These are phyloP conservation scores for Melopsittacus undulatus DNA, from an alignment of 2,797 vertebrate genomes.

Conservation along the genomic window DNA sequence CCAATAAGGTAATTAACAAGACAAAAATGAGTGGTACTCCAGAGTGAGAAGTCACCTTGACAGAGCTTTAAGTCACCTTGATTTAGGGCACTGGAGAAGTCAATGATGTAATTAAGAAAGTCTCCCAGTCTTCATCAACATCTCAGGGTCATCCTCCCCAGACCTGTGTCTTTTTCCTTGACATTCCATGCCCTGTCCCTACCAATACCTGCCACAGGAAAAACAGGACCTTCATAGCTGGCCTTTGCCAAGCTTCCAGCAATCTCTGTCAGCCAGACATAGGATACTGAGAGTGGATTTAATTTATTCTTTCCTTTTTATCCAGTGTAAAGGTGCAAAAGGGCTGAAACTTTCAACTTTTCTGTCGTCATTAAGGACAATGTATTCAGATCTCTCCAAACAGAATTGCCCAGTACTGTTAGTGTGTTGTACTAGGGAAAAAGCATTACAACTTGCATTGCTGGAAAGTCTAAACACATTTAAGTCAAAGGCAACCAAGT, in stretches of 20 bases:
- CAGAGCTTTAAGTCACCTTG: neutral
- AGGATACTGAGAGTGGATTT: neutral
- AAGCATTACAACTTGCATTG: neutral
- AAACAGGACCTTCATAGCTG: neutral
- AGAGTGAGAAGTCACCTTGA: neutral
- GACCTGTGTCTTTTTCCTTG: neutral
- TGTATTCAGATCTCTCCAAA: neutral
- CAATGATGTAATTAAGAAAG: neutral
- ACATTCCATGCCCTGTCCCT: neutral
- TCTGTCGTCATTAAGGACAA: neutral
- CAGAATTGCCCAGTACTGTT: neutral
- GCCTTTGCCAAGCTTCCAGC: neutral
- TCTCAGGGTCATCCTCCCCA: neutral
- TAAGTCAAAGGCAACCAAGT: neutral
- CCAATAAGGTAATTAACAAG: neutral
- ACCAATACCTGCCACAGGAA: neutral
- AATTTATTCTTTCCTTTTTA: neutral
- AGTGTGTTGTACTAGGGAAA: accelerated
- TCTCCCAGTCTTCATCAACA: neutral
- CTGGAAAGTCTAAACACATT: neutral
- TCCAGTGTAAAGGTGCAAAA: neutral
- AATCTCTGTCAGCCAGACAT: neutral
- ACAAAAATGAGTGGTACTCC: neutral
- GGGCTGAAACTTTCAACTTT: neutral
- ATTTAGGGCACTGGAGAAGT: neutral